Evolutionary conservation across 2,113 vertebrate species (phyloP), one percentile per base, ranked within the genome.

Genomic region (Zosterops lateralis): DNA sequence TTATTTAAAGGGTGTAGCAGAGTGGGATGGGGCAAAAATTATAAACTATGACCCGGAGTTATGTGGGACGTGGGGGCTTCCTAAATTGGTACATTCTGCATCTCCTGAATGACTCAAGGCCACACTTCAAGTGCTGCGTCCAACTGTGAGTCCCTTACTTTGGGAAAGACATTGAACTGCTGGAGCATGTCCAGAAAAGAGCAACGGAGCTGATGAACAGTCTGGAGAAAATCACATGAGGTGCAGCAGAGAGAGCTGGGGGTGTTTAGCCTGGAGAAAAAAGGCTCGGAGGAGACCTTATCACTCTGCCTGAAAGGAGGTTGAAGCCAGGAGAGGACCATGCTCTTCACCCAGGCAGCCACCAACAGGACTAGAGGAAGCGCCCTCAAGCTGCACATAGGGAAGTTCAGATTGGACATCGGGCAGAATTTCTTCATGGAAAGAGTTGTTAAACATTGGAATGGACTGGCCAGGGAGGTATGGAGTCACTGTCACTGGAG

Each of bases 301-400:
- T 48, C 20, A 31, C 25, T 60, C 10, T 47, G 14, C 47, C 54
- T 47, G 38, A 75, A 67, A 75, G n/a, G 19, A 38, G 14, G 8
- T 0, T n/a, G 28, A 38, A 60, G 45, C 22, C 38, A 60, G 36
- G 10, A 34, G 20, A n/a, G 11, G 5, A 20, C 47, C 1, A 0
- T 51, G 17, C 29, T 60, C 28, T 67, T 89, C 45, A 45, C 24
- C 7, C 11, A 14, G 29, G 29, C 17, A 60, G 10, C 24, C 17
- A 61, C 38, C 0, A 0, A 40, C 16, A 60, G 53, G 32, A 53
- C 40, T 40, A 53, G 53, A 58, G 28, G 19, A 89, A 47, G 14
- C 8, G 29, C 32, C 38, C 61, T 61, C 29, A 47, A 61, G 17
- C 24, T 61, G 24, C 13, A 31, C 34, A 7, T 6, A 20, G 29